Evolutionary conservation across 2,797 vertebrate species (phyloP), one percentile per base, ranked within the genome.

Genomic region (Ptychadena robeensis): DNA sequence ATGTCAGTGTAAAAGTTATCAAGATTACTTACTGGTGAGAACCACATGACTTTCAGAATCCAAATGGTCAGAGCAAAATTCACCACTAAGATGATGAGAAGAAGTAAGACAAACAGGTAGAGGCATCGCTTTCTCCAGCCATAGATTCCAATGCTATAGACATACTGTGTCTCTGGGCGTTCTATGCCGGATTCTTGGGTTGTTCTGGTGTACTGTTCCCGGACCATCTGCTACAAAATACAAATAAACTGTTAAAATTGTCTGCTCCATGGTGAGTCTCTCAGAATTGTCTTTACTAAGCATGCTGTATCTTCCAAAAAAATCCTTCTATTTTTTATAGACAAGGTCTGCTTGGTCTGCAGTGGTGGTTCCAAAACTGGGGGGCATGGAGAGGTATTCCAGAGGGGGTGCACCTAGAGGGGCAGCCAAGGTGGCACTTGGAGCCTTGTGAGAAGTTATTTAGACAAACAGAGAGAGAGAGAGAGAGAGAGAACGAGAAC

Each of bases 61-160:
- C 97, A 98, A 88, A 98, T 95, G 68, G 96, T 96, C 79, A 99
- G 94, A 86, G 95, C 95, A 74, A 98, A 93, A 91, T 98, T 98
- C 89, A 99, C 94, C 70, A 98, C 93, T 72, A 99, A 89, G 87
- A 96, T 92, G 91, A 96, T 88, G 81, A 98, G 92, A 83, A 99
- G 92, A 85, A 98, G 94, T 53, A 99, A 94, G 72, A 98, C 94
- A 69, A 98, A 96, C 14, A 98, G 89, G 91, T 98, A 98, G 82
- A 99, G 97, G 87, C 96, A 98, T 63, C 97, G 96, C 86, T 98
- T 98, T 89, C 97, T 95, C 97, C 97, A 99, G 88, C 97, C 97
- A 1, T 98, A 98, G 91, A 98, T 98, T 88, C 97, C 97, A 10
- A 99, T 95, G 87, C 94, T 97, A 92, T 97, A 95, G 91, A 95